Conservation (phyloP, 2,888 invertebrate species). For the Zaprionus bogoriensis region DNA sequence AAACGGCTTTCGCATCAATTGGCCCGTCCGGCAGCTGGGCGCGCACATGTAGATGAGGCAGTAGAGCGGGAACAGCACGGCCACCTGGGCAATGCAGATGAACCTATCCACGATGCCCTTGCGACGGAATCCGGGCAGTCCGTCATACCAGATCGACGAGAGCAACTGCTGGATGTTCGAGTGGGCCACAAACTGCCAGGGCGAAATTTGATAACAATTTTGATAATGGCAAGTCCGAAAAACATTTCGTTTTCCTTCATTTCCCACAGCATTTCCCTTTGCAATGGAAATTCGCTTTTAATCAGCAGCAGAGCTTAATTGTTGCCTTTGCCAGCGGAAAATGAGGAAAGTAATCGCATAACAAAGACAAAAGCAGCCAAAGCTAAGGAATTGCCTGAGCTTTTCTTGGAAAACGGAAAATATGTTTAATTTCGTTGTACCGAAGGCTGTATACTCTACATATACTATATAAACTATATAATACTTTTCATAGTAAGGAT, state of each 20-base stretch:
- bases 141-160: conserved; percentile 97
- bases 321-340: neutral
- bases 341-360: neutral
- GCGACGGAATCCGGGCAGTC: conserved; percentile 95
- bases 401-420: too few relatives aligned
- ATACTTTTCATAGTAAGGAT: too few relatives aligned
- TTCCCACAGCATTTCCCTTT: neutral
- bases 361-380: neutral
- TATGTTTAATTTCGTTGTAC: too few relatives aligned
- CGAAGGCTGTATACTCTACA: too few relatives aligned
- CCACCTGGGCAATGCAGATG: conserved; percentile 89
- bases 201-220: neutral
- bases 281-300: neutral
- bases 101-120: conserved; percentile 89
- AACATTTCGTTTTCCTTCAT: neutral
- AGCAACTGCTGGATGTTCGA: conserved; percentile 96
- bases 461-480: too few relatives aligned
- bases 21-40: conserved; percentile 91
- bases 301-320: neutral
- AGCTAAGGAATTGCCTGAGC: too few relatives aligned
- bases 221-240: neutral
- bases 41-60: conserved; percentile 92
- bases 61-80: conserved; percentile 93
- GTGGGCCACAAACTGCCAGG: conserved; percentile 93
- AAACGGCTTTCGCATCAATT: conserved; percentile 95